A percentile compares a stretch with the other conserved stretches of the same genome.
phyloP scores from a whole-genome alignment of 2,888 invertebrate species.

The Acanthosoma haemorrhoidale region DNA sequence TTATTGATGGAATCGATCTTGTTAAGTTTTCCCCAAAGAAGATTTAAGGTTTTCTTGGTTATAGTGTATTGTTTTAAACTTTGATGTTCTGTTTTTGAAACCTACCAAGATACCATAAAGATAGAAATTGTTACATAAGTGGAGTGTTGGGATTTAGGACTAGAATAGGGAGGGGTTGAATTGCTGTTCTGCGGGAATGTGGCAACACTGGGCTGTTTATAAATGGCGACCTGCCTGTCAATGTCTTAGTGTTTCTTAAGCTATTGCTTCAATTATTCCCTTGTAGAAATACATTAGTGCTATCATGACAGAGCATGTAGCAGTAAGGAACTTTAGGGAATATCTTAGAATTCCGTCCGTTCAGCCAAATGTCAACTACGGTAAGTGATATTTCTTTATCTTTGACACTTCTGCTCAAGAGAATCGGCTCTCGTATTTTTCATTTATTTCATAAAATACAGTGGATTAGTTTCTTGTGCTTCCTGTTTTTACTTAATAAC shows the following conservation, averaged over 20 bases:
- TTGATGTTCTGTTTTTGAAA: no score
- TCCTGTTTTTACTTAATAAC: neutral
- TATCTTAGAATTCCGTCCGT: slow-evolving; percentile 83
- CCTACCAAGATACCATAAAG: no score
- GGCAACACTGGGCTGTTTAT: slow-evolving; percentile 28
- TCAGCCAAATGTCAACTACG: slow-evolving; percentile 80
- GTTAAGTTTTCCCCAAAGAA: no score
- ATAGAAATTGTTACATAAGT: neutral
- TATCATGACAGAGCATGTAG: slow-evolving; percentile 46
- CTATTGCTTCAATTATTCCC: neutral
- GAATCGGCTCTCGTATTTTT: neutral
- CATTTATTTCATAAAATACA: neutral
- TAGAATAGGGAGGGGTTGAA: slow-evolving; percentile 8
- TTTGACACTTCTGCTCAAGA: neutral
- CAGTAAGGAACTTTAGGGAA: slow-evolving; percentile 72
- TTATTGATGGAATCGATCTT: no score
- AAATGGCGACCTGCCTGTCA: slow-evolving; percentile 24
- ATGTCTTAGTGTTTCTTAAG: slow-evolving; percentile 1
- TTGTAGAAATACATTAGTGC: neutral
- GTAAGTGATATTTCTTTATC: slow-evolving; percentile 51
- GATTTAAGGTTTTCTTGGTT: no score
- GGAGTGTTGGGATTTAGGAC: neutral
- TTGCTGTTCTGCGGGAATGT: no score
- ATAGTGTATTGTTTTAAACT: no score
- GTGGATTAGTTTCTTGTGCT: neutral